Conservation (phyloP, 1,140 invertebrate genomes). For the Adelges cooleyi region DNA sequence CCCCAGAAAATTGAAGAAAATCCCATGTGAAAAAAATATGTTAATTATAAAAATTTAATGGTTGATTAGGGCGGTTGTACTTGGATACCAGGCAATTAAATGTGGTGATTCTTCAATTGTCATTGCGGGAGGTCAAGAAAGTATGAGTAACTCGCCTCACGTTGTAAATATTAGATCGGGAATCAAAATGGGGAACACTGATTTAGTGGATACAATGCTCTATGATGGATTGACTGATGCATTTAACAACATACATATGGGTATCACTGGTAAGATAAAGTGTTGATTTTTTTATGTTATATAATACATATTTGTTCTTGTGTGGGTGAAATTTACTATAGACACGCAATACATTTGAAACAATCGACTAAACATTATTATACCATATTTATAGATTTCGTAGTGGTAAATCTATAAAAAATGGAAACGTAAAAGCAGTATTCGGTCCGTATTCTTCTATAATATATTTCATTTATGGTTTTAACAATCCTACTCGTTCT, state of each 20-base stretch:
- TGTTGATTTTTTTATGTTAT: no score
- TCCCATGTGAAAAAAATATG: not conserved
- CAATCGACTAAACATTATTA: no score
- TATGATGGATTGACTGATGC: conserved; percentile 71
- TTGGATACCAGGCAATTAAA: conserved; percentile 59
- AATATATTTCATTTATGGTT: no score
- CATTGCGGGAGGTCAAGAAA: conserved; percentile 75
- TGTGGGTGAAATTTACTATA: no score
- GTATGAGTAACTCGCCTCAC: conserved; percentile 71
- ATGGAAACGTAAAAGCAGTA: no score
- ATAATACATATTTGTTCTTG: no score
- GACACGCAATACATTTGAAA: no score
- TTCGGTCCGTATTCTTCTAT: no score
- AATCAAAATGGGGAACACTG: conserved; percentile 55
- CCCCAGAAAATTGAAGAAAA: no score
- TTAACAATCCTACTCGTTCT: no score
- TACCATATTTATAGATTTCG: no score
- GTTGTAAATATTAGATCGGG: conserved; percentile 51
- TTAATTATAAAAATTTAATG: not conserved
- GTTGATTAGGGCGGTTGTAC: conserved; percentile 48
- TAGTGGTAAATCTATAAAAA: no score
- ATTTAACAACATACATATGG: conserved; percentile 70
- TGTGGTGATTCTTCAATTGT: conserved; percentile 57
- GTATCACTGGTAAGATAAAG: conserved; percentile 63
- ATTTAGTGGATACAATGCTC: conserved; percentile 58